A percentile compares a stretch with the other conserved stretches of the same genome.
phyloP scores from a whole-genome alignment of 2,113 vertebrate species.

The Eudyptes chrysolophus region DNA sequence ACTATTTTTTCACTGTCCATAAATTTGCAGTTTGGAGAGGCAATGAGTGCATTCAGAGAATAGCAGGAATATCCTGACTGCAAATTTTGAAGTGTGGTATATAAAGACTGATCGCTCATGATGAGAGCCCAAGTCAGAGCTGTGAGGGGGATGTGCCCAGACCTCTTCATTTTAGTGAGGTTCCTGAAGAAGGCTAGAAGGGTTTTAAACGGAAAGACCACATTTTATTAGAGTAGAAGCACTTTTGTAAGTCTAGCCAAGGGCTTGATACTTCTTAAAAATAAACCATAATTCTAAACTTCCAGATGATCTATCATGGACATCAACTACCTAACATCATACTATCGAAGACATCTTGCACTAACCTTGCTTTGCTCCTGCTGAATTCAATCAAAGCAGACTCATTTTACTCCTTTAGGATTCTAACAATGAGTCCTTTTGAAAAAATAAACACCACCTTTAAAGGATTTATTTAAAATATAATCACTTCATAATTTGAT shows the following conservation, averaged over 20 bases:
- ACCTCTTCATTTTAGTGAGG: not conserved
- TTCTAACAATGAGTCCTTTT: not conserved
- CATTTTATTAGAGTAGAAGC: not conserved
- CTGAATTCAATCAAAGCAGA: not conserved
- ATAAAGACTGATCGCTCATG: accelerated
- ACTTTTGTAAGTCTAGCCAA: not conserved
- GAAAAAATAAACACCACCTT: not conserved
- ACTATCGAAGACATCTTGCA: not conserved
- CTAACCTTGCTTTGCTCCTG: not conserved
- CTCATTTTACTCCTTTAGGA: not conserved
- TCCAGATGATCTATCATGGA: not conserved
- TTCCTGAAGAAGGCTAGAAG: not conserved
- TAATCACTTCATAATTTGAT: not conserved
- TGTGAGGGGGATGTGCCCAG: not conserved
- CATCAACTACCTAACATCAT: not conserved
- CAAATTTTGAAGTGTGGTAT: not conserved
- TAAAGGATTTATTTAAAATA: not conserved
- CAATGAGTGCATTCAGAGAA: not conserved
- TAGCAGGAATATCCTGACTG: not conserved
- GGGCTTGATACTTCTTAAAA: not conserved
- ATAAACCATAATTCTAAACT: not conserved
- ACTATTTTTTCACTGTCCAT: not conserved
- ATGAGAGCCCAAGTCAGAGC: not conserved
- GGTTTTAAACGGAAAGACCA: not conserved
- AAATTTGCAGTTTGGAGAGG: not conserved